Percentiles rank a stretch among this genome's conserved stretches.
These are phyloP conservation scores for Meriones unguiculatus DNA, from an alignment of 2,113 vertebrate species.

Conservation along the genomic window DNA sequence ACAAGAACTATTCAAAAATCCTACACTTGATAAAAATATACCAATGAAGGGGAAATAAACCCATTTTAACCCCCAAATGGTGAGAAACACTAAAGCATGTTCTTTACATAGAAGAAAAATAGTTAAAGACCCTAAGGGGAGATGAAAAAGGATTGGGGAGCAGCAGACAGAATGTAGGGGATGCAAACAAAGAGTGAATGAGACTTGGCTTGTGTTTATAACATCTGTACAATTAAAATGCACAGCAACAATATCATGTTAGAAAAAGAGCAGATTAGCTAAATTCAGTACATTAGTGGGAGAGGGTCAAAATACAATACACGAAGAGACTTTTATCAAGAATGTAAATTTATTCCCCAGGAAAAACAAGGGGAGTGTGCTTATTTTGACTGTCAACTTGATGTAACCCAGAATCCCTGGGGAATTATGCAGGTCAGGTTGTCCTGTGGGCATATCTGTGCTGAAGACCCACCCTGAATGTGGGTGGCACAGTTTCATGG, in stretches of 20 bases:
- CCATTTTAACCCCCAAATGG: neutral
- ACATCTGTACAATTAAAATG: conserved; percentile 8
- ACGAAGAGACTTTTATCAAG: neutral
- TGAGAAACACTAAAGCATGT: neutral
- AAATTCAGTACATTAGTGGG: neutral
- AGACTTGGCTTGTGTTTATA: neutral
- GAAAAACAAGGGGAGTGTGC: neutral
- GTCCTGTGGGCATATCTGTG: neutral
- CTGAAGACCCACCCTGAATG: neutral
- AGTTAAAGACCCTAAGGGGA: neutral
- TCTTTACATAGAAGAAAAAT: conserved; percentile 40
- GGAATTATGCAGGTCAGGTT: neutral
- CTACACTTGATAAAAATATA: conserved; percentile 15
- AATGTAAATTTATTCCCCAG: neutral
- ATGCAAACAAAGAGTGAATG: neutral
- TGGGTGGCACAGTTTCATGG: neutral
- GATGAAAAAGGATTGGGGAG: neutral
- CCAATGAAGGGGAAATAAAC: neutral
- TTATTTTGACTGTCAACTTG: neutral
- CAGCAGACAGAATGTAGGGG: neutral
- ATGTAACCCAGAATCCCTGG: neutral
- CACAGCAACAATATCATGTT: neutral
- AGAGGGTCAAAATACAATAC: neutral
- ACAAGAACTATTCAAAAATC: neutral
- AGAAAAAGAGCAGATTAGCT: neutral